Percentiles rank a stretch among this genome's conserved stretches.
These are phyloP conservation scores for Macrobrachium rosenbergii DNA, from an alignment of 1,140 invertebrate species.

Conservation along the genomic window DNA sequence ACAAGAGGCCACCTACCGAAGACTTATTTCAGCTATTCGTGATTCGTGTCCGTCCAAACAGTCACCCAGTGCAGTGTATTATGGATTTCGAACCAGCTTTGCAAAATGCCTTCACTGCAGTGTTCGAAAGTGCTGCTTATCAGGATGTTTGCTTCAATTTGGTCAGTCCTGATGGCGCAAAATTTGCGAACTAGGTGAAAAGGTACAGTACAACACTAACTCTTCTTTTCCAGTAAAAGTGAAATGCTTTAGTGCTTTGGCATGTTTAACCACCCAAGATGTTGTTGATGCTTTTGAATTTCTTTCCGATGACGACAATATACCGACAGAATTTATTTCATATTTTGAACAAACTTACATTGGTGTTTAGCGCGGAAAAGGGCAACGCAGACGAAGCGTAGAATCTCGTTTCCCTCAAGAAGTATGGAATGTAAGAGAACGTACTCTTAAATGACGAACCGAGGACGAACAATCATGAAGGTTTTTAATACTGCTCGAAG, in stretches of 20 bases:
- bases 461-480: too few relatives aligned
- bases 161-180: slow-evolving; percentile 6
- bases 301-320: too few relatives aligned
- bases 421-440: too few relatives aligned
- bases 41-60: neutral
- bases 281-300: slow-evolving; percentile 6
- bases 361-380: too few relatives aligned
- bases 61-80: slow-evolving; percentile 4
- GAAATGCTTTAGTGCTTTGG: slow-evolving; percentile 16
- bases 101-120: too few relatives aligned
- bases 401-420: too few relatives aligned
- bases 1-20: too few relatives aligned
- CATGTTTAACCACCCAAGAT: slow-evolving; percentile 23
- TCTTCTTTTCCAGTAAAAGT: too few relatives aligned
- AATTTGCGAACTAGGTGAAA: slow-evolving; percentile 1
- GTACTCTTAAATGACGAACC: too few relatives aligned
- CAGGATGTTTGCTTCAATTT: neutral
- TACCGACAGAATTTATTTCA: too few relatives aligned
- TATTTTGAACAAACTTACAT: too few relatives aligned
- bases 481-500: slow-evolving; percentile 14
- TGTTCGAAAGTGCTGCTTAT: neutral
- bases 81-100: slow-evolving; percentile 6
- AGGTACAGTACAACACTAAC: slow-evolving; percentile 6
- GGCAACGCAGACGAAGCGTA: too few relatives aligned
- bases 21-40: slow-evolving; percentile 19